These are phyloP conservation scores for Drosophila birchii DNA, from an alignment of 2,888 invertebrate genomes.

Conservation along the genomic window DNA sequence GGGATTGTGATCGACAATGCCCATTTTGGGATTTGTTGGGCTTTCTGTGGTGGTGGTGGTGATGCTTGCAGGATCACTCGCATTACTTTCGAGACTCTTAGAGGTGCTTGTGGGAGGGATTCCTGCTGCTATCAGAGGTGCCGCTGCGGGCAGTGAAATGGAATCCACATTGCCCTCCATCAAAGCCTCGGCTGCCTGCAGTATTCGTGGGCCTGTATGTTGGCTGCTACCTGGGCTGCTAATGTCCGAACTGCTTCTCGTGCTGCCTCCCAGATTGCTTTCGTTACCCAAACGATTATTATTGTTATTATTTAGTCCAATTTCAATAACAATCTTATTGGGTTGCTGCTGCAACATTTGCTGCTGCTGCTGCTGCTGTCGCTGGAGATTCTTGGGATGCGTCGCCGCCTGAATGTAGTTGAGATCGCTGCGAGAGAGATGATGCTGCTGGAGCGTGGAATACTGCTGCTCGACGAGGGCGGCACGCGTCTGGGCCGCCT, in stretches of 20 bases:
- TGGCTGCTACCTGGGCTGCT: slow-evolving; percentile 17
- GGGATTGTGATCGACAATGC: slow-evolving; percentile 82
- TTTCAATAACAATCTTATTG: slow-evolving; percentile 83
- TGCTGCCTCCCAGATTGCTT: slow-evolving; percentile 8
- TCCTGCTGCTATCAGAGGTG: slow-evolving; percentile 39
- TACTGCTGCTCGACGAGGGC: slow-evolving; percentile 83
- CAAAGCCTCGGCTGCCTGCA: slow-evolving; percentile 75
- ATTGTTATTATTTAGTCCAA: slow-evolving; percentile 64
- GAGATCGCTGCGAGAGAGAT: slow-evolving; percentile 80
- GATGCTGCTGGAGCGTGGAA: slow-evolving; percentile 82
- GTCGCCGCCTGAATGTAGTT: slow-evolving; percentile 82
- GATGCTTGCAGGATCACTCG: neutral
- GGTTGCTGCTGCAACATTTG: slow-evolving; percentile 46
- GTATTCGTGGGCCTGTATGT: slow-evolving; percentile 53
- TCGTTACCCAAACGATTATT: slow-evolving; percentile 30
- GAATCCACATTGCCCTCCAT: slow-evolving; percentile 82
- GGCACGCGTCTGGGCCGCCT: slow-evolving; percentile 82
- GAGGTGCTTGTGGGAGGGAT: slow-evolving; percentile 5
- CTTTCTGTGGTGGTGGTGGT: slow-evolving; percentile 7
- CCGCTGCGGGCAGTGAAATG: slow-evolving; percentile 81
- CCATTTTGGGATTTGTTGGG: slow-evolving; percentile 40
- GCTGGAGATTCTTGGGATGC: slow-evolving; percentile 83
- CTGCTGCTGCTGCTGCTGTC: slow-evolving; percentile 51
- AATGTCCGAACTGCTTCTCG: slow-evolving; percentile 10
- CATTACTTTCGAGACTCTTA: slow-evolving; percentile 1